These are phyloP conservation scores for Manis pentadactyla DNA, from an alignment of 2,797 vertebrate genomes.

Conservation along the genomic window DNA sequence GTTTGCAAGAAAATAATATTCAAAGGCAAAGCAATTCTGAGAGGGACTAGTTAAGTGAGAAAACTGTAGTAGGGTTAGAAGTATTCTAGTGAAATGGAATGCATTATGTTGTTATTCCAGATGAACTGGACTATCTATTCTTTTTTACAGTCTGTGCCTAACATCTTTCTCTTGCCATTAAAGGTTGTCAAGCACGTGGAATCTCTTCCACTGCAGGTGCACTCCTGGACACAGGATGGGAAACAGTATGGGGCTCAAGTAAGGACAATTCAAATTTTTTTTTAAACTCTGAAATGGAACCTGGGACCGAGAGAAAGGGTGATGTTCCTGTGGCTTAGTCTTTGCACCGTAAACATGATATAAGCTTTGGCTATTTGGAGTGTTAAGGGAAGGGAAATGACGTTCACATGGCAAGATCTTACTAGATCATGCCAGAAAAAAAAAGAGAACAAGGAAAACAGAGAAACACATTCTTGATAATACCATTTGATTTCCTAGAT, in stretches of 20 bases:
- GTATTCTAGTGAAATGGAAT: background rate
- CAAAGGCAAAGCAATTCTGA: background rate
- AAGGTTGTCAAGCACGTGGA: background rate
- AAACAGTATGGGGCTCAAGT: background rate
- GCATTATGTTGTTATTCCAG: background rate
- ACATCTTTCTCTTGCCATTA: background rate
- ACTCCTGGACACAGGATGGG: background rate
- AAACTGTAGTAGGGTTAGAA: background rate
- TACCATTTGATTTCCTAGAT: background rate
- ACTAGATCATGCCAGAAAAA: background rate
- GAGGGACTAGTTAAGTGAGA: background rate
- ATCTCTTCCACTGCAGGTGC: background rate
- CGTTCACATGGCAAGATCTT: background rate
- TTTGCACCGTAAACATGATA: background rate
- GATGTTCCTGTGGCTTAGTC: background rate
- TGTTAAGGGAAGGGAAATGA: background rate
- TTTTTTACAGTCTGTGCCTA: background rate
- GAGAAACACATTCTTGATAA: background rate
- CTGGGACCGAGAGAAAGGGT: background rate
- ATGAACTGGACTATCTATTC: background rate
- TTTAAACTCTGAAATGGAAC: background rate
- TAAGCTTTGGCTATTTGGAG: background rate
- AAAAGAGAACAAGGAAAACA: background rate
- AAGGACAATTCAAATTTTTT: background rate
- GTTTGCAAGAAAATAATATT: background rate